These are phyloP conservation scores for Hemiprocne comata DNA, from an alignment of 2,113 vertebrate species.

Conservation along the genomic window DNA sequence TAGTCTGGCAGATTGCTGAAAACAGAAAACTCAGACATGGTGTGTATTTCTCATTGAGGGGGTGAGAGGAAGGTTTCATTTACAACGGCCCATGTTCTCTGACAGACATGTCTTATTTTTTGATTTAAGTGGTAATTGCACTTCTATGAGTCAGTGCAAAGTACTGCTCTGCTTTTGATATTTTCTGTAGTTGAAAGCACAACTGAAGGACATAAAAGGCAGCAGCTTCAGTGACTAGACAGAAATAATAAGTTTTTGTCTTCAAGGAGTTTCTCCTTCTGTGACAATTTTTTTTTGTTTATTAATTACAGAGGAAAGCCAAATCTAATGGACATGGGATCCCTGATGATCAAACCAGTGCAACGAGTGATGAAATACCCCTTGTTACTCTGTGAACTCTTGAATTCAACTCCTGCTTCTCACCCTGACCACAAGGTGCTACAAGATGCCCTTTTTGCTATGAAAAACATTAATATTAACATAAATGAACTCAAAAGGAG, in stretches of 20 bases:
- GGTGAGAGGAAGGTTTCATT: background rate
- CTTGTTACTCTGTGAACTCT: slow-evolving; percentile 86
- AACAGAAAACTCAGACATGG: background rate
- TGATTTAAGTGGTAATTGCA: background rate
- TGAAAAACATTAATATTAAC: slow-evolving; percentile 89
- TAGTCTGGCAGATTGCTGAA: background rate
- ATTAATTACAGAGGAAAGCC: slow-evolving; percentile 85
- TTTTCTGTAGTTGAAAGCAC: background rate
- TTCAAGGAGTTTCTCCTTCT: background rate
- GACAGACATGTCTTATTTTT: background rate
- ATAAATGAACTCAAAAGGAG: slow-evolving; percentile 96
- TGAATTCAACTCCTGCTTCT: slow-evolving; percentile 88
- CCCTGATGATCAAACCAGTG: slow-evolving; percentile 94
- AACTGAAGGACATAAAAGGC: background rate
- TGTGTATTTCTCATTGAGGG: background rate
- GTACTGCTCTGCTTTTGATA: background rate
- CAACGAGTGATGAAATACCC: slow-evolving; percentile 98
- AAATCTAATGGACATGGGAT: slow-evolving; percentile 92
- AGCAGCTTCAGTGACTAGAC: background rate
- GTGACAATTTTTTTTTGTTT: background rate
- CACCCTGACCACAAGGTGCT: slow-evolving; percentile 84
- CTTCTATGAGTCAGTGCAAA: background rate
- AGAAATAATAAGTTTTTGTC: background rate
- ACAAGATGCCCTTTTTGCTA: slow-evolving; percentile 82
- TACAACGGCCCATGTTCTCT: background rate